A percentile compares a stretch with the other conserved stretches of the same genome.
These are phyloP conservation scores for Chromobotia macracanthus DNA, from an alignment of 2,797 vertebrate species.

Conservation along the genomic window DNA sequence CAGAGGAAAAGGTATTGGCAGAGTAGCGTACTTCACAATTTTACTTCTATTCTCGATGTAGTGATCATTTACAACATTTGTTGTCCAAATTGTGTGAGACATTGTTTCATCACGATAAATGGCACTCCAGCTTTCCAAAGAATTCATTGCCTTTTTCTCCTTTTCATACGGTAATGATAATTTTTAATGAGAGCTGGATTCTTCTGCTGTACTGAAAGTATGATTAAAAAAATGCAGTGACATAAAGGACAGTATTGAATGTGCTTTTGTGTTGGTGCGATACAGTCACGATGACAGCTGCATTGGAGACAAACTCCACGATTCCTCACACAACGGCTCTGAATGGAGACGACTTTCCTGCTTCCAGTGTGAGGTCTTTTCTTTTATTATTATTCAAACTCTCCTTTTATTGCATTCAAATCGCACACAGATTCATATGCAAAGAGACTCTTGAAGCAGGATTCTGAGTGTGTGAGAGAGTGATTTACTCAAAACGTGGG, in stretches of 20 bases:
- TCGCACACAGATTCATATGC: constrained; percentile 61
- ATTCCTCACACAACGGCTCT: constrained; percentile 37
- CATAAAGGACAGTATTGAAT: constrained; percentile 45
- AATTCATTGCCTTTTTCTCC: constrained; percentile 1
- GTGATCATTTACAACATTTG: not conserved
- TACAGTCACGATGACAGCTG: constrained; percentile 9
- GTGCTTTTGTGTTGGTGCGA: constrained; percentile 44
- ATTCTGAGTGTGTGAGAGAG: not conserved
- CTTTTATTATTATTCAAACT: constrained; percentile 20
- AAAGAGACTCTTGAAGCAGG: constrained; percentile 32
- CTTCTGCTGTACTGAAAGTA: constrained; percentile 3
- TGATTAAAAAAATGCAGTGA: constrained; percentile 30
- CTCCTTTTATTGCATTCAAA: constrained; percentile 51
- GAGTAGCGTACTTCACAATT: not conserved
- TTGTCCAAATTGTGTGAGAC: not conserved
- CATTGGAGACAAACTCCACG: constrained; percentile 23
- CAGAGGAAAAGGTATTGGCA: not conserved
- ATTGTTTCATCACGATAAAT: not conserved
- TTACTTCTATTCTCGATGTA: not conserved
- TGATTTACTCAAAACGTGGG: too few species aligned
- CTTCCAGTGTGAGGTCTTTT: constrained; percentile 46
- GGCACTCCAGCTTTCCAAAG: not conserved
- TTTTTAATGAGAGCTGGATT: constrained; percentile 37
- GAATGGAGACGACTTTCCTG: constrained; percentile 38
- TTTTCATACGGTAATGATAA: constrained; percentile 33